Evolutionary conservation across 2,888 invertebrate species (phyloP).

Genomic region (Gymnocheta viridis): DNA sequence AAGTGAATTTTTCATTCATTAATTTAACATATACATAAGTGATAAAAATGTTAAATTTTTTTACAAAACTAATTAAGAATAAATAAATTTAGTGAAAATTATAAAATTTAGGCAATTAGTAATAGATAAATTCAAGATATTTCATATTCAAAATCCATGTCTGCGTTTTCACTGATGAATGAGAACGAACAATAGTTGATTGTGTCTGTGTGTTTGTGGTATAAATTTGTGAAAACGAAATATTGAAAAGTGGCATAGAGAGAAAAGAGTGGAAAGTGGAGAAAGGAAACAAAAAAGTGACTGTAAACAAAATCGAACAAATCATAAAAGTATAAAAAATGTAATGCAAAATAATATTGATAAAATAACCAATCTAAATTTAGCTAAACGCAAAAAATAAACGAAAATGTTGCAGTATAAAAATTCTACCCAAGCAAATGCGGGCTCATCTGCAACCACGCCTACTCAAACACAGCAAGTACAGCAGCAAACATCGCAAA

Average conservation of each 20-base stretch:
- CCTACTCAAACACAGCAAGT: constrained; percentile 67
- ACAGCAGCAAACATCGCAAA: constrained; percentile 63
- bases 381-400: constrained; percentile 13
- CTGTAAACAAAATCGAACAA: constrained; percentile 61
- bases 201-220: constrained; percentile 35
- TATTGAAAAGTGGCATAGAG: constrained; percentile 37
- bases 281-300: constrained; percentile 39
- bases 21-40: constrained; percentile 51
- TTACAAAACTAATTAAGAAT: constrained; percentile 21
- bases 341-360: not conserved
- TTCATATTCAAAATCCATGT: constrained; percentile 33
- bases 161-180: constrained; percentile 50
- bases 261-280: constrained; percentile 21
- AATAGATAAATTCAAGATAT: constrained; percentile 19
- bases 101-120: constrained; percentile 47
- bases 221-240: constrained; percentile 40
- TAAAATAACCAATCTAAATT: not conserved
- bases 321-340: constrained; percentile 9
- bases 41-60: constrained; percentile 50
- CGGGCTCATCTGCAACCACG: constrained; percentile 55
- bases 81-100: constrained; percentile 45
- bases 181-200: constrained; percentile 23
- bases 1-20: constrained; percentile 63
- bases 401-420: constrained; percentile 77
- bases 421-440: constrained; percentile 71